Evolutionary conservation across 2,113 vertebrate species (phyloP), one percentile per base, ranked within the genome.

Genomic region (Mormyrus iriodes): DNA sequence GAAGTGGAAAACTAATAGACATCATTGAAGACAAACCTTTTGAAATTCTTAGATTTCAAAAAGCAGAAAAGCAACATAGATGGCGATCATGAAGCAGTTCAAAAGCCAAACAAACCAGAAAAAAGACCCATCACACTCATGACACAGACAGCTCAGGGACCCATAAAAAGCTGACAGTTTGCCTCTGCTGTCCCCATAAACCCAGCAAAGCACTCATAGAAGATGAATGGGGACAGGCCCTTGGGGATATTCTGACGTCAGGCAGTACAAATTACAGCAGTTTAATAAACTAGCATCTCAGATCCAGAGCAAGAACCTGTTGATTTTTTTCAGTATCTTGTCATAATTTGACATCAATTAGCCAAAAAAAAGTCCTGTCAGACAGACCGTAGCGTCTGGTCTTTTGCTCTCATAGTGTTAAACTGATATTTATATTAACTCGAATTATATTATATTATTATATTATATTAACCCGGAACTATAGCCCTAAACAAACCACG

Each of bases 141-240:
- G 6, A 49, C 24, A 51, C 24, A 85, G 83, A 51, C 83, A 85
- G 82, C 7, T 85, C 82, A 85, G 39, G 10, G 21, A 85, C 42
- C 39, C 82, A 49, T 51, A 85, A 51, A 46, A 49, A 85, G 83
- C n/a, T 13, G 44, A 49, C 83, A 51, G 12, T 44, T 39, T 85
- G 24, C 48, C n/a, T n/a, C n/a, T 13, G 21, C 83, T 49, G 83
- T 42, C 31, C 35, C 15, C 7, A 51, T 51, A 49, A 49, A 85
- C 83, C 46, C 83, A 27, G 48, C 83, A 49, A 51, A 79, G 21
- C 10, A 27, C 46, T 84, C 6, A 19, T 48, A 85, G 24, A 51
- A 85, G 27, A 85, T 85, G n/a, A 85, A 85, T 48, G 84, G 24
- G 84, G 48, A 85, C 84, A 85, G 84, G 84, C 24, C 84, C 84